A percentile compares a stretch with the other conserved stretches of the same genome.
Evolutionary conservation across 2,113 vertebrate genomes (phyloP).

Genomic region (Heterocephalus glaber): DNA sequence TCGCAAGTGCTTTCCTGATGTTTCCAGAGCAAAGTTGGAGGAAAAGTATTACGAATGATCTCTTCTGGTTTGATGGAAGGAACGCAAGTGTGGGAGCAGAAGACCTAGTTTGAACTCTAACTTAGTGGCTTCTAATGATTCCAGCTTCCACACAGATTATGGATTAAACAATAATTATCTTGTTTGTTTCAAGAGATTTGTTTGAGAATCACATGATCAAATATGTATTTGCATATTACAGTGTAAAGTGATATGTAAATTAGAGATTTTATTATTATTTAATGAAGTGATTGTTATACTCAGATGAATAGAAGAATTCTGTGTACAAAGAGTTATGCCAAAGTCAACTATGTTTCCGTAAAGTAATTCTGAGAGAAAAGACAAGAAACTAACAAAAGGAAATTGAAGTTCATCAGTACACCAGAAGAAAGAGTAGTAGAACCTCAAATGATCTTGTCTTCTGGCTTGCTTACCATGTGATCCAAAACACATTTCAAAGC

Average conservation of each 20-base stretch:
- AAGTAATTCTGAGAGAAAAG: conserved; percentile 58
- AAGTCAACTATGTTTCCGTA: conserved; percentile 48
- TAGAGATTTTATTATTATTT: conserved; percentile 46
- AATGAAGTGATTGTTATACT: conserved; percentile 32
- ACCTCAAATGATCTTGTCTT: conserved; percentile 31
- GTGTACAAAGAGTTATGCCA: conserved; percentile 37
- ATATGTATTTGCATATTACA: conserved; percentile 12
- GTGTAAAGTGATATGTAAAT: conserved; percentile 55
- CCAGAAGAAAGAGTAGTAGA: conserved; percentile 16
- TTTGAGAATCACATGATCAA: conserved; percentile 5
- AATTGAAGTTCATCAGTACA: conserved; percentile 20
- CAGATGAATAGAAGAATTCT: conserved; percentile 36
- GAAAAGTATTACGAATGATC: conserved; percentile 16
- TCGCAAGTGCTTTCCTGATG: conserved; percentile 68
- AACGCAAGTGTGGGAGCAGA: conserved; percentile 5
- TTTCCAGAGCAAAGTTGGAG: conserved; percentile 58
- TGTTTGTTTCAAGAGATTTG: conserved; percentile 47
- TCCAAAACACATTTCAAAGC: conserved; percentile 23
- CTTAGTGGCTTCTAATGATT: conserved; percentile 46
- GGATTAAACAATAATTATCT: not conserved
- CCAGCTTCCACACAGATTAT: conserved; percentile 37
- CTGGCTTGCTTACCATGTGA: not conserved
- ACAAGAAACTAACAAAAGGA: conserved; percentile 44
- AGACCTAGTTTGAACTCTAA: conserved; percentile 61
- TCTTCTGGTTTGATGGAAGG: conserved; percentile 34